A percentile compares a stretch with the other conserved stretches of the same genome.
These are phyloP conservation scores for Apantesis nais DNA, from an alignment of 2,888 invertebrate species.

Conservation along the genomic window DNA sequence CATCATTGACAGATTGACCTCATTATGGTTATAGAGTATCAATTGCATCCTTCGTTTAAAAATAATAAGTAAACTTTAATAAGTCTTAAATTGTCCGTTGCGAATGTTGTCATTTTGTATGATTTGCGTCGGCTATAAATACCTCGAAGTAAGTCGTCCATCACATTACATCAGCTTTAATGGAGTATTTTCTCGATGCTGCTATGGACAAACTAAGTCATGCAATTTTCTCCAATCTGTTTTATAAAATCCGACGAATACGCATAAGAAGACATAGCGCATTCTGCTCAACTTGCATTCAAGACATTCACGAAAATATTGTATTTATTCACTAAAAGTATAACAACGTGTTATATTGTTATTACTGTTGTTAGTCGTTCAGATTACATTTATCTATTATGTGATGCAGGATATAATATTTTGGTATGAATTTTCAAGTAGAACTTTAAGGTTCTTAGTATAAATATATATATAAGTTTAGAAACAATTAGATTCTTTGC, in stretches of 20 bases:
- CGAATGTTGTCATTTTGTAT: constrained; percentile 49
- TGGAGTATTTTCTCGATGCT: constrained; percentile 22
- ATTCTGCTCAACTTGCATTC: neutral
- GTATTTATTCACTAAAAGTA: too few species aligned
- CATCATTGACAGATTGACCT: neutral
- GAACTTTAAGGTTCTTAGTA: neutral
- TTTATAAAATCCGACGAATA: neutral
- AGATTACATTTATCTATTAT: neutral
- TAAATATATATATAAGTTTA: neutral
- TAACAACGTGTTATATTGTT: neutral
- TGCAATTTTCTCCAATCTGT: constrained; percentile 29
- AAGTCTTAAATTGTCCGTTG: constrained; percentile 34
- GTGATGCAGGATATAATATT: too few species aligned
- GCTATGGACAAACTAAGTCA: constrained; percentile 41
- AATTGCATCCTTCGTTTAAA: constrained; percentile 3
- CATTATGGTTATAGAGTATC: neutral
- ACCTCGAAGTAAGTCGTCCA: constrained; percentile 30
- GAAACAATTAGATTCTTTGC: neutral
- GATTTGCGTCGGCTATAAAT: constrained; percentile 46
- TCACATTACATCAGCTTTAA: constrained; percentile 42
- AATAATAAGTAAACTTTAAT: constrained; percentile 29
- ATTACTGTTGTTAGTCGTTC: neutral
- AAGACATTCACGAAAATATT: neutral
- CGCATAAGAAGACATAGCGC: neutral
- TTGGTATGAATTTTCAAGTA: neutral